These are phyloP conservation scores for Pelobates cultripes DNA, from an alignment of 2,797 vertebrate genomes.

Conservation along the genomic window DNA sequence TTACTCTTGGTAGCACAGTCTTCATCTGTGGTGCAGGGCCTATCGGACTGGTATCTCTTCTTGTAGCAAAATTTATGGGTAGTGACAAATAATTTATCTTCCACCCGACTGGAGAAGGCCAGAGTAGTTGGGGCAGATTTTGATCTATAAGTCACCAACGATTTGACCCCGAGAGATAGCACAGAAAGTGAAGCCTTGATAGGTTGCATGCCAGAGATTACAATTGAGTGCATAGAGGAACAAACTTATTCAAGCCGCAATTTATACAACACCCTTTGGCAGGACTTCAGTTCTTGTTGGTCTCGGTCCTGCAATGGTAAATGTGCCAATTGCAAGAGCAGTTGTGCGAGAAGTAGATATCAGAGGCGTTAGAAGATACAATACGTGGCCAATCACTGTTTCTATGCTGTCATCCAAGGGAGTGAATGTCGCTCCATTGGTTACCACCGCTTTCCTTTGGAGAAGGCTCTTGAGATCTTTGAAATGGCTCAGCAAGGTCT, in stretches of 20 bases:
- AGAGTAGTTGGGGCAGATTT: slow-evolving; percentile 89
- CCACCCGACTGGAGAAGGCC: slow-evolving; percentile 82
- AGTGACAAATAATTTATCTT: slow-evolving; percentile 72
- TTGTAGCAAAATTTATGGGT: no score
- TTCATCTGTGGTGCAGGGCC: no score
- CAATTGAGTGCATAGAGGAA: slow-evolving; percentile 88
- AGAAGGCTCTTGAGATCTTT: slow-evolving; percentile 88
- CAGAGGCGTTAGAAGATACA: slow-evolving; percentile 92
- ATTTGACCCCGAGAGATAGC: slow-evolving; percentile 79
- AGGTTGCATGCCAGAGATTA: slow-evolving; percentile 82
- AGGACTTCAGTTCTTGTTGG: slow-evolving; percentile 91
- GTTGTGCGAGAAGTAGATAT: slow-evolving; percentile 90
- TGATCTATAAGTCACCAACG: slow-evolving; percentile 75
- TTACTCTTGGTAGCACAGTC: no score
- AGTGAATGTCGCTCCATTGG: slow-evolving; percentile 88
- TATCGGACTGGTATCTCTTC: no score
- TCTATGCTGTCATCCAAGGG: slow-evolving; percentile 86
- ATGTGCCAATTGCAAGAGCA: slow-evolving; percentile 82
- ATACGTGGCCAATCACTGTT: slow-evolving; percentile 95
- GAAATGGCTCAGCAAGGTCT: slow-evolving; percentile 85
- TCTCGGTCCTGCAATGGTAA: slow-evolving; percentile 81
- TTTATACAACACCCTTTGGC: slow-evolving; percentile 89
- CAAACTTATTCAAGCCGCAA: slow-evolving; percentile 86
- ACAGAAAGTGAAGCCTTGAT: slow-evolving; percentile 75
- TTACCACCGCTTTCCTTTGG: slow-evolving; percentile 96